Evolutionary conservation across 2,797 vertebrate genomes (phyloP), one percentile per base, ranked within the genome.

Genomic region (Tragelaphus eurycerus): DNA sequence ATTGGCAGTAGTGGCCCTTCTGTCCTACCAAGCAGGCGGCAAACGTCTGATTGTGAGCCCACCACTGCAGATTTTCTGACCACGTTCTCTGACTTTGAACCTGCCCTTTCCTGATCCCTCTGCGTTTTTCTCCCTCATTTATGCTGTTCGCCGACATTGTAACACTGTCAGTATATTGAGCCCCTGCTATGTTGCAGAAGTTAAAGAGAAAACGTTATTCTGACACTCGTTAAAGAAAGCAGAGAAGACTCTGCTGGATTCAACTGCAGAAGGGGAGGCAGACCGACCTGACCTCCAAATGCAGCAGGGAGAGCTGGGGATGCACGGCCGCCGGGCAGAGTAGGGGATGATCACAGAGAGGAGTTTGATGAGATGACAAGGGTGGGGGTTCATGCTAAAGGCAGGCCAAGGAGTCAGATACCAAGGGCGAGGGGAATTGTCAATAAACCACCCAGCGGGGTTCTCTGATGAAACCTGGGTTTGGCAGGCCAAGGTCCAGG

Each of bases 81-180:
- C 31, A 6, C 4, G 1, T 57, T 34, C 59, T 67, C 38, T 29
- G 34, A 15, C 85, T 67, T 46, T 3, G 84, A 76, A 62, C 59
- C 85, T 16, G 12, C 76, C 27, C 31, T 55, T 78, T 34, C 74
- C 59, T 4, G 14, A 17, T 23, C 74, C 74, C 0, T 7, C 85
- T 17, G 78, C 0, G 25, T 38, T 21, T 62, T 48, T 31, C 67
- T 43, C 27, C n/a, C 12, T 76, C 46, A 5, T 54, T 8, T 3
- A 16, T 48, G 31, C 8, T 27, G 62, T 38, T 16, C 23, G 0
- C 9, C 0, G 5, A 55, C 7, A 2, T 12, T 16, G 55, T 29
- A 34, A 29, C 31, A 29, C 27, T 25, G 29, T 57, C 62, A 19
- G n/a, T 19, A 13, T 16, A 3, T 50, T 0, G 16, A 86, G 83